A percentile compares a stretch with the other conserved stretches of the same genome.
phyloP scores from a whole-genome alignment of 1,140 invertebrate genomes.

The Luehdorfia chinensis region DNA sequence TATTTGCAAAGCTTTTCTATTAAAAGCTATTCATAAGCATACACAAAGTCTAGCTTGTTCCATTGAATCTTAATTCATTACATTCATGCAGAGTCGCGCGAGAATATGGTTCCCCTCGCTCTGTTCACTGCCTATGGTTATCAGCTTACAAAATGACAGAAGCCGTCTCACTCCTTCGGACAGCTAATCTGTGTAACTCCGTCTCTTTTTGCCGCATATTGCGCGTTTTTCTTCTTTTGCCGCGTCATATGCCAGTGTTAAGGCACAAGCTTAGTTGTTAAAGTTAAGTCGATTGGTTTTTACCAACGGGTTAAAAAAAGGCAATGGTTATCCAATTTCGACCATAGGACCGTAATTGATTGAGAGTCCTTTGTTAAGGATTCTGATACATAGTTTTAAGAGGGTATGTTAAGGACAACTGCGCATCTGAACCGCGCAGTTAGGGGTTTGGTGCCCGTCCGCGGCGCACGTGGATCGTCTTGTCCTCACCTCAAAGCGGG shows the following conservation, averaged over 20 bases:
- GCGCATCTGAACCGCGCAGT: conserved; percentile 66
- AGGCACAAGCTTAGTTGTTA: conserved; percentile 54
- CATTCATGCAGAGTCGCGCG: conserved; percentile 68
- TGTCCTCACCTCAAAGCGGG: conserved; percentile 28
- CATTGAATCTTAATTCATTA: conserved; percentile 75
- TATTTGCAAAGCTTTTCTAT: conserved; percentile 42
- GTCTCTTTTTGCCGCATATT: conserved; percentile 65
- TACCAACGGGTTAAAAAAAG: conserved; percentile 1
- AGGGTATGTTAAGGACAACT: conserved; percentile 54
- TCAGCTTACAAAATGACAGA: conserved; percentile 74
- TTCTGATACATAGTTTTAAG: conserved; percentile 53
- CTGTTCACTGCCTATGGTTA: conserved; percentile 71
- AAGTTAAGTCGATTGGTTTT: conserved; percentile 36
- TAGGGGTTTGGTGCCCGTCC: conserved; percentile 47
- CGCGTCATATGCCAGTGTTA: conserved; percentile 68
- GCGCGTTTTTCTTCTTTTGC: conserved; percentile 75
- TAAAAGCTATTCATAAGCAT: conserved; percentile 49
- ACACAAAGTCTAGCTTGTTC: conserved; percentile 50
- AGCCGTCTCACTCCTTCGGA: conserved; percentile 52
- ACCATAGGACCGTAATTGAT: conserved; percentile 53
- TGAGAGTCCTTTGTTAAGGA: conserved; percentile 64
- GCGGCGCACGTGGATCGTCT: conserved; percentile 59
- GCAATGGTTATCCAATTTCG: conserved; percentile 13
- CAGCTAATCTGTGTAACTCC: conserved; percentile 52
- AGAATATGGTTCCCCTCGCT: conserved; percentile 75